Evolutionary conservation across 1,140 invertebrate species (phyloP).

Genomic region (Diploscapter pachys): DNA sequence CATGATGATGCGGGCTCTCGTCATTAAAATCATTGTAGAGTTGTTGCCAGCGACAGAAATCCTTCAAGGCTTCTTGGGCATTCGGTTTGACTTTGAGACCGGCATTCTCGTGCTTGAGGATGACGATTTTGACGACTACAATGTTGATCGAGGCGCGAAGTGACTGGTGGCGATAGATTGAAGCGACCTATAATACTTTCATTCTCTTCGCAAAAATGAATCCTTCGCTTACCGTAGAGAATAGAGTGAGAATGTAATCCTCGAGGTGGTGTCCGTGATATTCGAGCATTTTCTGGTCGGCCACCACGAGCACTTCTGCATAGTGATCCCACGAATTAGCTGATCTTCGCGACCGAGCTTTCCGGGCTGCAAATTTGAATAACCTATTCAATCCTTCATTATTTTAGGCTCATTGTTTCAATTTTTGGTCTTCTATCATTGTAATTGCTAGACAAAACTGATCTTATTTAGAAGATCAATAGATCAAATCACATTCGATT

Average conservation of each 20-base stretch:
- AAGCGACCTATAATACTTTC: conserved; percentile 65
- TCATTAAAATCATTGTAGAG: conserved; percentile 57
- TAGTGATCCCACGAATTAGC: conserved; percentile 68
- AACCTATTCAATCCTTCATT: too few species aligned
- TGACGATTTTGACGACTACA: conserved; percentile 70
- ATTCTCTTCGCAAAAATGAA: conserved; percentile 13
- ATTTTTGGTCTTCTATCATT: too few species aligned
- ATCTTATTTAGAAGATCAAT: too few species aligned
- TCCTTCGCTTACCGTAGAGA: conserved; percentile 69
- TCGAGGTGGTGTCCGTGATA: conserved; percentile 70
- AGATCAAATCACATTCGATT: too few species aligned
- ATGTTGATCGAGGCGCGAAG: conserved; percentile 78
- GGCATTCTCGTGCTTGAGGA: conserved; percentile 61
- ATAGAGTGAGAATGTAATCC: conserved; percentile 74
- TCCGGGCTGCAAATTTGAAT: conserved; percentile 28
- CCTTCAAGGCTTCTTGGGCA: conserved; percentile 57
- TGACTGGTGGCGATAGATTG: conserved; percentile 75
- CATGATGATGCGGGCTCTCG: conserved; percentile 70
- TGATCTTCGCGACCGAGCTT: conserved; percentile 42
- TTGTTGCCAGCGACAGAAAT: conserved; percentile 57
- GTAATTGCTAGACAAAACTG: too few species aligned
- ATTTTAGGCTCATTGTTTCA: too few species aligned
- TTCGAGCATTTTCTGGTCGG: conserved; percentile 73
- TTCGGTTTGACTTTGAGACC: conserved; percentile 50
- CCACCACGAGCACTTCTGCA: conserved; percentile 76